Base-by-base conservation (phyloP, 2,113 vertebrate species). In the Alethe diademata region DNA sequence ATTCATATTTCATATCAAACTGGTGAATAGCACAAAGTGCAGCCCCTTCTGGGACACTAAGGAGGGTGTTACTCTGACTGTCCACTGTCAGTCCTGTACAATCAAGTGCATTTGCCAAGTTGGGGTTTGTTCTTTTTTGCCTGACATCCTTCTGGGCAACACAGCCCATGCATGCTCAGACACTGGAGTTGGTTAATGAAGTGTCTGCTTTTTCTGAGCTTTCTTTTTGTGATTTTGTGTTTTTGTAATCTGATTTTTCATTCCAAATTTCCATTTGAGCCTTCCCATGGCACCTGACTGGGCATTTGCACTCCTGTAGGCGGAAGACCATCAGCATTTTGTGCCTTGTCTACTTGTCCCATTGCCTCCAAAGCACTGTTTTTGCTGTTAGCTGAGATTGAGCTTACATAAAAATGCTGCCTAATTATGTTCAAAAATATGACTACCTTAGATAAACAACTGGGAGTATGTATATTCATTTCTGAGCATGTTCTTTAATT, bases 131-230 rank as follows among this genome's bases (percentile, higher is more conserved):
- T 5, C 2, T 35, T 70, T 65, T 64, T 12, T 20, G 14, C 24
- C 45, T 2, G 1, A 28, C 11, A 4, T 22, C 23, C 14, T 58
- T 64, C 26, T 71, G 29, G 29, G 29, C 2, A 0, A 6, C 38
- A 31, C 64, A 86, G 47, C 57, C 36, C 1, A 0, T 54, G 42
- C 13, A 6, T 48, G 48, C 24, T 79, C 28, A 69, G 66, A 13
- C 25, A 22, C 38, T 56, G 64, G 48, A 81, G 48, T 0, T 23
- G 13, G 17, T 54, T 57, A 58, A 51, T 61, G 48, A 76, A 56
- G 43, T 33, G 14, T n/a, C 54, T 47, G 0, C 19, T 70, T 78
- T 88, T 73, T 60, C 61, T 29, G 40, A 56, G 14, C 33, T 54
- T 89, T 50, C 13, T 50, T 81, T 64, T 51, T 14, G 0, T 62